Percentiles rank a stretch among this genome's conserved stretches.
Conservation (phyloP, 2,888 invertebrate genomes). For the Tyria jacobaeae region DNA sequence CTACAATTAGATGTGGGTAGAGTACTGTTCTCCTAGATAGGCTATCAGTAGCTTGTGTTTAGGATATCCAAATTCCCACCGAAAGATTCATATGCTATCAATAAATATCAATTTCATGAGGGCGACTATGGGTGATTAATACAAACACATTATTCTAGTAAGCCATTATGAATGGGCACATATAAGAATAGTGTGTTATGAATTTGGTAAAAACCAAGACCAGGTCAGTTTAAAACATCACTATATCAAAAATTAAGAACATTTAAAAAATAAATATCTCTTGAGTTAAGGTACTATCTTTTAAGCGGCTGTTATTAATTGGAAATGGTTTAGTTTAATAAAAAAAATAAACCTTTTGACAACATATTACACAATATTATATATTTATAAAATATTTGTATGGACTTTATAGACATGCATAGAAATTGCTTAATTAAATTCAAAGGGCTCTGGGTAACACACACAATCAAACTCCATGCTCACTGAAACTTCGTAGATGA, state of each 20-base stretch:
- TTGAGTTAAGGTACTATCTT: no score
- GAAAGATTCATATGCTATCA: neutral
- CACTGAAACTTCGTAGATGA: conserved; percentile 6
- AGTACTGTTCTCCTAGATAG: neutral
- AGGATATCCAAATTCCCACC: neutral
- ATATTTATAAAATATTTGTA: neutral
- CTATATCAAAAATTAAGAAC: no score
- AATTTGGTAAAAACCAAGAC: no score
- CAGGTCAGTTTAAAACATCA: no score
- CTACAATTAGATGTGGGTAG: no score
- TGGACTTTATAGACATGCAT: neutral
- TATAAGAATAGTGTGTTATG: neutral
- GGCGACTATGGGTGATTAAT: neutral
- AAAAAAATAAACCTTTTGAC: neutral
- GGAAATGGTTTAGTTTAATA: neutral
- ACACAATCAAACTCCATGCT: conserved; percentile 16
- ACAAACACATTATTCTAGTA: neutral
- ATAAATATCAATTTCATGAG: neutral
- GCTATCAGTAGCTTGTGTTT: neutral
- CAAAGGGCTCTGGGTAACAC: neutral
- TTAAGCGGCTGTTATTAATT: no score
- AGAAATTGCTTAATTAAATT: neutral
- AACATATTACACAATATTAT: neutral
- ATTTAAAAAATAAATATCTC: no score
- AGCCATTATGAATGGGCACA: neutral